Evolutionary conservation across 2,888 invertebrate species (phyloP).

Genomic region (Allophyes oxyacanthae): DNA sequence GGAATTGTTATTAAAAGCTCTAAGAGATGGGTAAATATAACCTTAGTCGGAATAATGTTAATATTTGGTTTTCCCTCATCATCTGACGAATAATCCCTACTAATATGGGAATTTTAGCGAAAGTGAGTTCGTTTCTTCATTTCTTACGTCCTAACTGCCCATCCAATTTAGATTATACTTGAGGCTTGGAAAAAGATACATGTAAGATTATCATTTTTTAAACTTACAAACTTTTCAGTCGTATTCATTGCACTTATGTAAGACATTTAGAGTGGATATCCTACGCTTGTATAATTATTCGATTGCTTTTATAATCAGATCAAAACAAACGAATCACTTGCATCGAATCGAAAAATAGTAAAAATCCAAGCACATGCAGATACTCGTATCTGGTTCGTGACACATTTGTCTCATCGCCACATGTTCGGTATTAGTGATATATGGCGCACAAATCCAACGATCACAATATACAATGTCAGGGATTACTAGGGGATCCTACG

Average conservation of each 20-base stretch:
- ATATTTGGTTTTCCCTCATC: constrained; percentile 15
- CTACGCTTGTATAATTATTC: too few relatives aligned
- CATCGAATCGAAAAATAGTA: constrained; percentile 3
- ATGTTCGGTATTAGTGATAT: constrained; percentile 83
- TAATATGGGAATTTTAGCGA: too few relatives aligned
- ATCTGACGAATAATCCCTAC: not conserved
- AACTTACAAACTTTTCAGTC: too few relatives aligned
- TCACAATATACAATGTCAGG: constrained; percentile 83
- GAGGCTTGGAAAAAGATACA: too few relatives aligned
- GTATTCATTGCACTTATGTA: too few relatives aligned
- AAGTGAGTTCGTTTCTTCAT: too few relatives aligned
- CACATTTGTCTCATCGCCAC: constrained; percentile 74
- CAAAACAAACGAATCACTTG: not conserved
- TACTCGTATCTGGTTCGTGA: constrained; percentile 50
- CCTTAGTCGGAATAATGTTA: constrained; percentile 12
- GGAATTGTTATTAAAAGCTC: constrained; percentile 78
- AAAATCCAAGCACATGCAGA: constrained; percentile 18
- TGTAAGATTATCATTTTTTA: too few relatives aligned
- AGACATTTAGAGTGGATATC: too few relatives aligned
- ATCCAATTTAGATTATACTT: too few relatives aligned
- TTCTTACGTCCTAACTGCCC: too few relatives aligned
- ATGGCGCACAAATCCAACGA: constrained; percentile 80
- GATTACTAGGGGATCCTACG: constrained; percentile 81
- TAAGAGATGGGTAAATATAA: constrained; percentile 53
- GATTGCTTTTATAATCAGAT: too few relatives aligned